phyloP scores from a whole-genome alignment of 2,113 vertebrate species.

The Myotis yumanensis region DNA sequence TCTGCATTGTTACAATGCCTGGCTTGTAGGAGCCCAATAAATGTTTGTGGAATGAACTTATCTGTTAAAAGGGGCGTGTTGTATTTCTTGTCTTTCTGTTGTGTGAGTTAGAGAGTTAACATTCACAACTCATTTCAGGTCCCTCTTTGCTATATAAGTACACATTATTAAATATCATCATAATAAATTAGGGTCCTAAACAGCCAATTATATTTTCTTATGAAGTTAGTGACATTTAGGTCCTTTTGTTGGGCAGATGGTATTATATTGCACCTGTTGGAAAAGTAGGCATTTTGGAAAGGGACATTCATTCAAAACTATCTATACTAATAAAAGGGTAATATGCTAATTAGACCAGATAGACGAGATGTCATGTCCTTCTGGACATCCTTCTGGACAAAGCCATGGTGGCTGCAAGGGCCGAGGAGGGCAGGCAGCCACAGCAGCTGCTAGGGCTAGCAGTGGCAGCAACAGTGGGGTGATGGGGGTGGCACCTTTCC shows the following conservation, averaged over 20 bases:
- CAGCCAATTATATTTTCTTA: slow-evolving; percentile 53
- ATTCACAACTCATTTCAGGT: slow-evolving; percentile 37
- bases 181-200: slow-evolving; percentile 57
- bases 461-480: no score
- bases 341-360: no score
- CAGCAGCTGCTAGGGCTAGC: no score
- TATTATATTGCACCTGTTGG: slow-evolving; percentile 70
- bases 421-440: no score
- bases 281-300: slow-evolving; percentile 66
- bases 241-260: slow-evolving; percentile 72
- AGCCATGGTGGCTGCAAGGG: no score
- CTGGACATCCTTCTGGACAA: no score
- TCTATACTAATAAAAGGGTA: background rate
- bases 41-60: slow-evolving; percentile 33
- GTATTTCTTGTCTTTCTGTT: background rate
- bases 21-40: slow-evolving; percentile 13
- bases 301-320: slow-evolving; percentile 71
- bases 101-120: slow-evolving; percentile 14
- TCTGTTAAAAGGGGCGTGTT: slow-evolving; percentile 18
- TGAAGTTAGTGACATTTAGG: slow-evolving; percentile 71
- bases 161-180: slow-evolving; percentile 54
- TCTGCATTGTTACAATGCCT: slow-evolving; percentile 3
- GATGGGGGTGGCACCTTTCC: no score
- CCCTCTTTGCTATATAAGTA: background rate
- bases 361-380: no score